Conservation (phyloP, 2,888 invertebrate genomes). For the Choristoneura rosaceana region DNA sequence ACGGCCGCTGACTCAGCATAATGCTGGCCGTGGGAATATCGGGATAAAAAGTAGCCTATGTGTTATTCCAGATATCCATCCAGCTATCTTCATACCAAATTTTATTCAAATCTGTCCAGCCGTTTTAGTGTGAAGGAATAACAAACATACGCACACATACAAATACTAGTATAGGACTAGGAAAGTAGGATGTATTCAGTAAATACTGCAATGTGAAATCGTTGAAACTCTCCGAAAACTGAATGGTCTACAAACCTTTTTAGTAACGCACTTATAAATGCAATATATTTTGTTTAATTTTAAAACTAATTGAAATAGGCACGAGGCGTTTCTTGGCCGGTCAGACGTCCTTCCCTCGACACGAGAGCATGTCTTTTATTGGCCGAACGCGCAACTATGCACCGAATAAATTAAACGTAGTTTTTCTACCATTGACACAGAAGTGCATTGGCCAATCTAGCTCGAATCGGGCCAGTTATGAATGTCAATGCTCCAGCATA, state of each 20-base stretch:
- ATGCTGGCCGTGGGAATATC: too few relatives aligned
- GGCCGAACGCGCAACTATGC: slow-evolving; percentile 70
- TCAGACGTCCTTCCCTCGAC: slow-evolving; percentile 25
- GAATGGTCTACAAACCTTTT: not conserved
- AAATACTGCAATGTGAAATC: too few relatives aligned
- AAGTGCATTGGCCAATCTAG: slow-evolving; percentile 80
- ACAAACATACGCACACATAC: too few relatives aligned
- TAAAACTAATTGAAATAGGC: not conserved
- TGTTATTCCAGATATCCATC: too few relatives aligned
- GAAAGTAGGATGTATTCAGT: too few relatives aligned
- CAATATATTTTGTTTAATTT: not conserved
- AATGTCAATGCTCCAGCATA: slow-evolving; percentile 77
- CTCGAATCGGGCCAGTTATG: slow-evolving; percentile 74
- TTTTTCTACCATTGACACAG: slow-evolving; percentile 84
- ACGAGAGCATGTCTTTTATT: slow-evolving; percentile 38
- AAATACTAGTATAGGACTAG: too few relatives aligned
- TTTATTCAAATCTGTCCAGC: too few relatives aligned
- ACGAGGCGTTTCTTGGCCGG: slow-evolving; percentile 12
- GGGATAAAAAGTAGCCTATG: too few relatives aligned
- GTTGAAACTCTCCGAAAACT: not conserved
- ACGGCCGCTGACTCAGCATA: too few relatives aligned
- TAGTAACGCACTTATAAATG: not conserved
- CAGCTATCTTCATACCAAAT: too few relatives aligned
- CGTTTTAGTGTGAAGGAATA: too few relatives aligned
- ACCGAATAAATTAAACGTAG: slow-evolving; percentile 74